Evolutionary conservation across 92 coral and sea anemone genomes (phyloP).

Genomic region (Blastomussa wellsi): DNA sequence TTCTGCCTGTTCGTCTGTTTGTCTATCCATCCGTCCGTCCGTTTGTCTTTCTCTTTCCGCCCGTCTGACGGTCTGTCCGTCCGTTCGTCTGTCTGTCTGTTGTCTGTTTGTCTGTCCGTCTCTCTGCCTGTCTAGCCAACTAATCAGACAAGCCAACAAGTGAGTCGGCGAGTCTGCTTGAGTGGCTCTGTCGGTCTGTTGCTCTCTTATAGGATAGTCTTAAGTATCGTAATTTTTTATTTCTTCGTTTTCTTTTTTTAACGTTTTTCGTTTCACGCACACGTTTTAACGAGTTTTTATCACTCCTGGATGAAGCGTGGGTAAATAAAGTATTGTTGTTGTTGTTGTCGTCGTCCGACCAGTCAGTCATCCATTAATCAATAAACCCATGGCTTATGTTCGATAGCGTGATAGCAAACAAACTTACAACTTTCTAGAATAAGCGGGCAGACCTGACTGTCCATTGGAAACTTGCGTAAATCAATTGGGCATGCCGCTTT

Average conservation of each 20-base stretch:
- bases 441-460: constrained; percentile 72
- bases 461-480: constrained; percentile 75
- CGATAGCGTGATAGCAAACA: neutral
- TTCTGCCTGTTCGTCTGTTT: neutral
- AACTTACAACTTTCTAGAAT: constrained; percentile 76
- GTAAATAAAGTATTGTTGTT: too few species aligned
- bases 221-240: too few species aligned
- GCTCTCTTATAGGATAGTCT: too few species aligned
- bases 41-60: too few species aligned
- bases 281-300: too few species aligned
- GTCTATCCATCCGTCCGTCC: neutral
- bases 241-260: too few species aligned
- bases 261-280: too few species aligned
- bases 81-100: neutral
- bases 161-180: neutral
- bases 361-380: neutral
- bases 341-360: neutral
- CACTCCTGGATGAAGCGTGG: too few species aligned
- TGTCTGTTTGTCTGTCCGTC: neutral
- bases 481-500: constrained; percentile 74
- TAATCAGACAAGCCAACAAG: neutral
- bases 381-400: neutral
- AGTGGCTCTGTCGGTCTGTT: neutral
- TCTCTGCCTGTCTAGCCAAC: neutral
- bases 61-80: neutral